These are phyloP conservation scores for Dermolepida albohirtum DNA, from an alignment of 2,888 invertebrate species.

Conservation along the genomic window DNA sequence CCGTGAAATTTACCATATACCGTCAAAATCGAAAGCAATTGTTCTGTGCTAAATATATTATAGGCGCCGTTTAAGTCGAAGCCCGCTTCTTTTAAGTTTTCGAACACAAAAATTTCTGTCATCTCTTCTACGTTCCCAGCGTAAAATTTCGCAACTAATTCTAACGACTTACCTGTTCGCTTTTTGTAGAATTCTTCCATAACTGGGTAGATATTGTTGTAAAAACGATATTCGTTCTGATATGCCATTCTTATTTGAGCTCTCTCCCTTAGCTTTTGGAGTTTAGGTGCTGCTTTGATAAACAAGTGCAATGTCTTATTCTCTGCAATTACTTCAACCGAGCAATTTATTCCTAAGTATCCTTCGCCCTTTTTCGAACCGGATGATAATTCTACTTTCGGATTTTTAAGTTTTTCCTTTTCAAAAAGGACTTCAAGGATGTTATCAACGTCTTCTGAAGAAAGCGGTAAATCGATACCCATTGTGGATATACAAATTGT, in stretches of 20 bases:
- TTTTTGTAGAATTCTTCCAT: conserved; percentile 45
- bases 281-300: conserved; percentile 43
- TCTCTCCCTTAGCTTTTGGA: conserved; percentile 37
- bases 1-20: conserved; percentile 58
- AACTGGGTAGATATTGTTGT: conserved; percentile 45
- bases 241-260: conserved; percentile 43
- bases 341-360: conserved; percentile 39
- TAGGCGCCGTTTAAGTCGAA: conserved; percentile 54
- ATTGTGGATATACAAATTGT: background rate
- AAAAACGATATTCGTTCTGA: conserved; percentile 48
- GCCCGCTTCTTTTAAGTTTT: conserved; percentile 51
- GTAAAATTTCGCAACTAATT: conserved; percentile 44
- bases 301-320: conserved; percentile 43
- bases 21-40: conserved; percentile 52
- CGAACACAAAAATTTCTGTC: conserved; percentile 52
- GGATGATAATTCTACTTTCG: conserved; percentile 9
- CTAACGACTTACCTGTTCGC: conserved; percentile 43
- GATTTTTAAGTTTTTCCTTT: conserved; percentile 10
- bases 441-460: background rate
- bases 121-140: conserved; percentile 35
- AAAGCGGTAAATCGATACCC: conserved; percentile 21
- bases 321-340: conserved; percentile 36
- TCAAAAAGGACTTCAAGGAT: conserved; percentile 1
- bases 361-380: conserved; percentile 45
- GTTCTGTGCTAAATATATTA: conserved; percentile 53